Base-by-base conservation (phyloP, 1,140 invertebrate species). In the Plectrocnemia conspersa region DNA sequence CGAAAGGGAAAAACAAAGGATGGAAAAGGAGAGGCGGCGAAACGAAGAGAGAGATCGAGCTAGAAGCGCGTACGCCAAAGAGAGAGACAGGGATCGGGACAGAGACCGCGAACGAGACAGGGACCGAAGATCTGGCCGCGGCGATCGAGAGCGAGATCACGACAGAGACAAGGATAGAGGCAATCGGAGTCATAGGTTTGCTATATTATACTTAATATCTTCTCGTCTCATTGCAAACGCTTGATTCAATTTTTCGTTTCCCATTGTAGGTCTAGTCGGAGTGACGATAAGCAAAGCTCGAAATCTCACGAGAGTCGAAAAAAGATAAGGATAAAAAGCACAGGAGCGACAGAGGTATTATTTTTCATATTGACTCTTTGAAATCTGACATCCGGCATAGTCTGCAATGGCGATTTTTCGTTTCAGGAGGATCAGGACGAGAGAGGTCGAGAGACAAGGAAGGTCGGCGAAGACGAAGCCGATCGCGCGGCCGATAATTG, bases 1-100 rank as follows among this genome's bases (percentile, higher is more conserved):
- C 24, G 77, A 81, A 40, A 74, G 82, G 1, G 82, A 84, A 46
- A 83, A 82, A 62, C 81, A 82, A 44, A 76, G 81, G 38, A 80
- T 84, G 57, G 81, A 84, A 53, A 82, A 84, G 57, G 82, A 84
- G 56, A 76, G 77, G 32, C 75, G 71, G 23, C 71, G 82, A n/a
- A 75, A 82, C 10, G 82, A 83, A 54, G 81, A 84, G 38, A 73
- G 82, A 32, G 77, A 78, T 24, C 69, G 72, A 59, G 71, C 76
- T 56, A 66, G 71, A 47, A 68, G 71, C 0, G 64, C 72, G n/a
- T 70, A 71, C 3, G 64, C 68, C 3, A 70, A 70, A 65, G 69
- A 75, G 19, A 56, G 70, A 9, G 70, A 72, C 33, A 54, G 66
- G 1, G 68, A 70, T 27, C 53, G 61, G 15, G 65, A 65, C 9